Evolutionary conservation across 2,797 vertebrate species (phyloP).

Genomic region (Mionectes olivaceus): DNA sequence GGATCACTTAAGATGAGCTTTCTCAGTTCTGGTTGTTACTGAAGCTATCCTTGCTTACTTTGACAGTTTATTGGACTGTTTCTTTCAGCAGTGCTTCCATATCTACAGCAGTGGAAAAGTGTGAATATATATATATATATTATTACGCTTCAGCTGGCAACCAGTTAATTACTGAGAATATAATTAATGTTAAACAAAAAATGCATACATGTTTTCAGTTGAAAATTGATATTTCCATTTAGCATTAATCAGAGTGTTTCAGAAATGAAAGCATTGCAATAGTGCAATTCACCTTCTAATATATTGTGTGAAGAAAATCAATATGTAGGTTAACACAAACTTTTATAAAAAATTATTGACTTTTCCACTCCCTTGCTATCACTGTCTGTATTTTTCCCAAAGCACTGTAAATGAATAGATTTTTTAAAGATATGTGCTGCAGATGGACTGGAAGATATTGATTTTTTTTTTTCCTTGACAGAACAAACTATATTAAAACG

Average conservation of each 20-base stretch:
- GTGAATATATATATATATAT: neutral
- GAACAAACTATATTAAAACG: neutral
- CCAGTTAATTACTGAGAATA: neutral
- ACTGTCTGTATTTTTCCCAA: neutral
- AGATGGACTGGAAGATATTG: neutral
- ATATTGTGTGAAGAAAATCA: neutral
- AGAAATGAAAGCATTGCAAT: neutral
- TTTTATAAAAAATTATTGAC: neutral
- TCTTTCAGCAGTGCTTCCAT: neutral
- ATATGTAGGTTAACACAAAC: neutral
- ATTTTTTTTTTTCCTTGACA: neutral
- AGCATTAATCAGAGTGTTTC: neutral
- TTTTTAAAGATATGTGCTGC: neutral
- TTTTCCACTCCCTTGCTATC: neutral
- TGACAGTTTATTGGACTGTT: neutral
- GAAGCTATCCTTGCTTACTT: neutral
- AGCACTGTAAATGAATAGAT: neutral
- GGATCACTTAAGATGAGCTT: neutral
- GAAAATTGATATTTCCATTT: neutral
- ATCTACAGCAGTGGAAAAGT: neutral
- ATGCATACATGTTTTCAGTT: neutral
- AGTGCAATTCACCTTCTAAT: neutral
- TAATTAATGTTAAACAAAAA: neutral
- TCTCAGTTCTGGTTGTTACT: neutral
- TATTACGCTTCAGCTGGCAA: neutral